Conservation (phyloP, 2,888 invertebrate genomes). For the Dicycla oo region DNA sequence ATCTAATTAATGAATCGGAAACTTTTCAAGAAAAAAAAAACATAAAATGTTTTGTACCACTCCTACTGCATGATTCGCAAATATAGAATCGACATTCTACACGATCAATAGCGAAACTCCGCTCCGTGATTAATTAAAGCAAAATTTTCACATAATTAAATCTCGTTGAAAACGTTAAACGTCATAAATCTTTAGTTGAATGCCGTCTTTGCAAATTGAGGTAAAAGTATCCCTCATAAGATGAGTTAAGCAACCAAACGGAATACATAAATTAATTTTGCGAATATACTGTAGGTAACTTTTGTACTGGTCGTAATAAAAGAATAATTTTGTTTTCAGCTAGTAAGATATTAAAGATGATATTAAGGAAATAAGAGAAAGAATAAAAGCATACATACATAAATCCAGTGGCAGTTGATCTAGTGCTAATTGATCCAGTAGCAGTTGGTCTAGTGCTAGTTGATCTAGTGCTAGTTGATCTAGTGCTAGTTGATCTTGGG, state of each 20-base stretch:
- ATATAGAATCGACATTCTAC: conserved; percentile 45
- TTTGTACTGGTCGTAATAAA: conserved; percentile 34
- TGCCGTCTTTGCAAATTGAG: conserved; percentile 69
- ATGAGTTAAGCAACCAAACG: conserved; percentile 69
- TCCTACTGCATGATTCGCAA: conserved; percentile 21
- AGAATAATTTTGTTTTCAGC: conserved; percentile 31
- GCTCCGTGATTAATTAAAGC: conserved; percentile 71
- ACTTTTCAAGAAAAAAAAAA: background rate
- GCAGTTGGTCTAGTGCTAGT: no score
- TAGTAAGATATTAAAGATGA: background rate
- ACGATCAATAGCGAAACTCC: conserved; percentile 67
- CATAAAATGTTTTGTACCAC: background rate
- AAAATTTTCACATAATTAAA: conserved; percentile 72
- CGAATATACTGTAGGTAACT: conserved; percentile 52
- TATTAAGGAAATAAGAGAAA: no score
- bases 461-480: background rate
- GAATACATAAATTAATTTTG: conserved; percentile 67
- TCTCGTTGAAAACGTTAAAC: conserved; percentile 66
- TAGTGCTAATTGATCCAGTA: no score
- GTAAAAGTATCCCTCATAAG: conserved; percentile 70
- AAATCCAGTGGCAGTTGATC: no score
- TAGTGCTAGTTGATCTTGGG: background rate
- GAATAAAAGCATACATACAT: no score
- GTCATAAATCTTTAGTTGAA: conserved; percentile 74
- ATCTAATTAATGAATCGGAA: background rate